Evolutionary conservation across 2,888 invertebrate genomes (phyloP), one percentile per base, ranked within the genome.

Genomic region (Agonopterix subpropinquella): DNA sequence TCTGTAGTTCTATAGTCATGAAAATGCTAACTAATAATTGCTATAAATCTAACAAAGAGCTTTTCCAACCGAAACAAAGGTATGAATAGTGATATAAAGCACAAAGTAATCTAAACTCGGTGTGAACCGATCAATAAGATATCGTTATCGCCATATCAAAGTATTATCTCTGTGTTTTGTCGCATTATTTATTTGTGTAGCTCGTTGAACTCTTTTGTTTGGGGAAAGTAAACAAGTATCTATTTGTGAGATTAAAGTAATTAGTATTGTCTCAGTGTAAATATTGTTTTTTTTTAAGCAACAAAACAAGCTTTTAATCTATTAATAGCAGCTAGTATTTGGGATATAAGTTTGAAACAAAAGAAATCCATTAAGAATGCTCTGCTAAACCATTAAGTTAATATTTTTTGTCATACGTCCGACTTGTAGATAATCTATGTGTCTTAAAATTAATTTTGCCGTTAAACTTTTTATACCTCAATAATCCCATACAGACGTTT

Each of bases 161-260:
- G 43, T 41, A 47, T 49, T 49, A 49, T 52, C 47, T 15, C 47
- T 15, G 18, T 28, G 41, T 46, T 43, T n/a, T 36, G 52, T 48
- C 48, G 50, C 45, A 53, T 47, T 44, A 45, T 45, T 50, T 49
- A 45, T 48, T 50, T 81, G 78, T 62, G 54, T 51, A 55, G 59
- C 53, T 61, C 87, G 87, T 88, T 87, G 82, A 87, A 70, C 73
- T 87, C 87, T 88, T 86, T 87, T 82, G 64, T 70, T 72, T 62
- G 56, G 58, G 50, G 39, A 39, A 39, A 39, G 39, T n/a, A 39
- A 39, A 39, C n/a, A 10, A 39, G n/a, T 5, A 18, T 5, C n/a
- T 37, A n/a, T 39, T 9, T 9, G 39, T 39, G 39, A 39, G 5
- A 10, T 10, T 39, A 39, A 39, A 39, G 3, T 3, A 39, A 28